These are phyloP conservation scores for Aegithalos caudatus DNA, from an alignment of 2,113 vertebrate genomes.

Conservation along the genomic window DNA sequence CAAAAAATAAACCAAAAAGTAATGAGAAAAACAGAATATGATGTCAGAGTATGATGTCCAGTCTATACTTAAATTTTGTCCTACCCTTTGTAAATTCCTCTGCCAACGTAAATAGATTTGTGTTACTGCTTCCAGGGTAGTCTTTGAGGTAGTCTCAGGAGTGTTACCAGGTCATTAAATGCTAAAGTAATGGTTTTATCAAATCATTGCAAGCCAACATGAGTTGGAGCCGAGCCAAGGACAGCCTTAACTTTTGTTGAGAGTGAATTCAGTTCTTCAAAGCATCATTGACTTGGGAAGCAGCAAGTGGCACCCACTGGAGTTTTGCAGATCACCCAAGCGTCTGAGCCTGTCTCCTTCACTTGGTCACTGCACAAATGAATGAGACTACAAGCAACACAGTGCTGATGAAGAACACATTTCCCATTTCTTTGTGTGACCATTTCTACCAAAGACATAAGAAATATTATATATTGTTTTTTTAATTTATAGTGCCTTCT, in stretches of 20 bases:
- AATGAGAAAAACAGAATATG: no score
- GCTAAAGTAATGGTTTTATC: background rate
- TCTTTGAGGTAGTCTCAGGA: background rate
- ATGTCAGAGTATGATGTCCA: background rate
- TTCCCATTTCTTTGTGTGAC: background rate
- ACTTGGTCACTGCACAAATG: background rate
- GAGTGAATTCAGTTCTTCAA: background rate
- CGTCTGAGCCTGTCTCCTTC: background rate
- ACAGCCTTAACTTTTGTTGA: background rate
- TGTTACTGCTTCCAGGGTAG: background rate
- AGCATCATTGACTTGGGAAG: background rate
- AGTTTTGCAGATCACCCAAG: background rate
- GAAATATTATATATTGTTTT: background rate
- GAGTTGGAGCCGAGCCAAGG: background rate
- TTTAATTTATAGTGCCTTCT: background rate
- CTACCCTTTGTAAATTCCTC: background rate
- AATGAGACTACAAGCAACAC: rapidly evolving
- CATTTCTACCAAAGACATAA: background rate
- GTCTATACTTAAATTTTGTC: background rate
- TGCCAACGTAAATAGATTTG: background rate
- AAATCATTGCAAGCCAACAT: background rate
- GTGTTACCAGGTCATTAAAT: background rate
- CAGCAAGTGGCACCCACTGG: background rate
- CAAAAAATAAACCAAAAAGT: no score
- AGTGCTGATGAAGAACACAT: background rate